Evolutionary conservation across 2,888 invertebrate genomes (phyloP).

Genomic region (Tenthredo amoena): DNA sequence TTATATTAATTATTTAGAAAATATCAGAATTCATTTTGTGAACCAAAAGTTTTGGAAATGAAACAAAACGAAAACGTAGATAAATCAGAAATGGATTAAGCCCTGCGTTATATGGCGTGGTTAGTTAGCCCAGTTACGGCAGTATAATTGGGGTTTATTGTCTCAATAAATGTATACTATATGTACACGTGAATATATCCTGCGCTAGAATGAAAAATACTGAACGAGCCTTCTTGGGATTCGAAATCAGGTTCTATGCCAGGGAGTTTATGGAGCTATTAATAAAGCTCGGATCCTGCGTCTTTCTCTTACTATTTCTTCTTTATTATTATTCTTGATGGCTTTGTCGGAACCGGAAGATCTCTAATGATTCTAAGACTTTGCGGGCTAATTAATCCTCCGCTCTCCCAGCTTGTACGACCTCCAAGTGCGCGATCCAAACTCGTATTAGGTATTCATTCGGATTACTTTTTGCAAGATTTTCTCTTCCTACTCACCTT

Average conservation of each 20-base stretch:
- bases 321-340: slow-evolving; percentile 16
- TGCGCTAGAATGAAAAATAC: slow-evolving; percentile 1
- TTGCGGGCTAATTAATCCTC: slow-evolving; percentile 44
- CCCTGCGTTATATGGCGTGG: slow-evolving; percentile 57
- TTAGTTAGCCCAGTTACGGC: slow-evolving; percentile 71
- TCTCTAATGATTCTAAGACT: slow-evolving; percentile 50
- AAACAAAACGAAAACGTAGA: not conserved
- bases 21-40: not conserved
- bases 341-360: slow-evolving; percentile 52
- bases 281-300: slow-evolving; percentile 39
- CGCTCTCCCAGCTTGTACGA: not conserved
- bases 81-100: slow-evolving; percentile 29
- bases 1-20: not conserved
- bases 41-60: not conserved
- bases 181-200: slow-evolving; percentile 53
- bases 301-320: not conserved
- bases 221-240: slow-evolving; percentile 67
- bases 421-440: not conserved
- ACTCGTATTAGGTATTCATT: not conserved
- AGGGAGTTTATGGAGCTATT: slow-evolving; percentile 50
- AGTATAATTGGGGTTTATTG: slow-evolving; percentile 76
- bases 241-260: slow-evolving; percentile 69
- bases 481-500: not conserved
- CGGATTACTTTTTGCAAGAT: not conserved
- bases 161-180: slow-evolving; percentile 74